These are phyloP conservation scores for Pseudanteris insignis DNA, from an alignment of 2,888 invertebrate genomes.

Conservation along the genomic window DNA sequence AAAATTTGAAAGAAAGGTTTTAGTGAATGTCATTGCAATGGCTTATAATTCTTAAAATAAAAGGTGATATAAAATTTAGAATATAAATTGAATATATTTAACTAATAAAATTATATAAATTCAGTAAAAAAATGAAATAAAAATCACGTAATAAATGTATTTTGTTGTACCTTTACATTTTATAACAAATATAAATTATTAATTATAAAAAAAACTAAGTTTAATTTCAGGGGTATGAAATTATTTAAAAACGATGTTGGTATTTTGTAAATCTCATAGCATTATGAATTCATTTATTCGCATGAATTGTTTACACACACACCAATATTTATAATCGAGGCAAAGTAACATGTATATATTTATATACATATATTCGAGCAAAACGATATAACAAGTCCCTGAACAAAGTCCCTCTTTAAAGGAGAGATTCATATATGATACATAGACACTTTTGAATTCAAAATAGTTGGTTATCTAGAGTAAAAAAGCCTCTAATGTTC, in stretches of 20 bases:
- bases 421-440: conserved; percentile 40
- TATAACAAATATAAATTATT: too few species aligned
- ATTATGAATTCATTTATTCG: conserved; percentile 46
- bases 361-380: conserved; percentile 47
- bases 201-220: too few species aligned
- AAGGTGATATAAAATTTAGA: too few species aligned
- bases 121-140: background rate
- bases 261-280: conserved; percentile 41
- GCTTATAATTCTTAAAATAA: too few species aligned
- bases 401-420: conserved; percentile 42
- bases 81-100: too few species aligned
- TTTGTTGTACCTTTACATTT: too few species aligned
- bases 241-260: conserved; percentile 6
- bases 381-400: conserved; percentile 47
- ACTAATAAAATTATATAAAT: too few species aligned
- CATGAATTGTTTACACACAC: conserved; percentile 45
- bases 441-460: conserved; percentile 42
- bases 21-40: too few species aligned
- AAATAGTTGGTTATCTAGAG: conserved; percentile 39
- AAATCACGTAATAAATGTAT: too few species aligned
- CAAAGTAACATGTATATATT: conserved; percentile 46
- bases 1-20: too few species aligned
- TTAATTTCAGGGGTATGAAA: background rate
- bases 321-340: conserved; percentile 45
- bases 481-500: conserved; percentile 44